These are phyloP conservation scores for Trachythela sp. DNA, from an alignment of 64 coral and sea anemone genomes.

Conservation along the genomic window DNA sequence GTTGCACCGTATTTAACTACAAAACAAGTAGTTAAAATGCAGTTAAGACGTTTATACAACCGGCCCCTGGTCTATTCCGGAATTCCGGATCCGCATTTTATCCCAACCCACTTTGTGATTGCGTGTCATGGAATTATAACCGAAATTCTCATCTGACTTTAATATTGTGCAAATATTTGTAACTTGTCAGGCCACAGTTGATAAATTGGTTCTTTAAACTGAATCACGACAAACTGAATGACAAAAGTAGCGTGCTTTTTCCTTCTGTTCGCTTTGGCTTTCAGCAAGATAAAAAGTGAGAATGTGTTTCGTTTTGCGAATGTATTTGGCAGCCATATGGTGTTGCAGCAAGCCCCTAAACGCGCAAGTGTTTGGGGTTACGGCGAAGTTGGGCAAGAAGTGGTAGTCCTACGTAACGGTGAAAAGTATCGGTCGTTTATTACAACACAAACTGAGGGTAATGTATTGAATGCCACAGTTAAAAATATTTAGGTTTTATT, in stretches of 20 bases:
- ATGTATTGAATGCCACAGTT: not conserved
- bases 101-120: no score
- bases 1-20: no score
- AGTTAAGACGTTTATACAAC: no score
- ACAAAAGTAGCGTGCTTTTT: not conserved
- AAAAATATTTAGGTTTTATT: not conserved
- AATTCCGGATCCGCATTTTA: no score
- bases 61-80: no score
- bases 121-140: no score
- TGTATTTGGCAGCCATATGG: conserved; percentile 88
- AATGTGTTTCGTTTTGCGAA: conserved; percentile 76
- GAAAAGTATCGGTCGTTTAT: conserved; percentile 16
- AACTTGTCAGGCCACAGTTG: no score
- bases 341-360: conserved; percentile 71
- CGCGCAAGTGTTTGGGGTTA: conserved; percentile 80
- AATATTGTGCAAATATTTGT: no score
- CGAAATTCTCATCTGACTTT: no score
- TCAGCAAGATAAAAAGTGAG: not conserved
- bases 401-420: conserved; percentile 37
- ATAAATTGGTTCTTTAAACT: no score
- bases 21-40: no score
- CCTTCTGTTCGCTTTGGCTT: not conserved
- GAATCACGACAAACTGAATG: no score
- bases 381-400: conserved; percentile 65
- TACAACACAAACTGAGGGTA: not conserved